These are phyloP conservation scores for Labeo catla DNA, from an alignment of 2,113 vertebrate species.

Conservation along the genomic window DNA sequence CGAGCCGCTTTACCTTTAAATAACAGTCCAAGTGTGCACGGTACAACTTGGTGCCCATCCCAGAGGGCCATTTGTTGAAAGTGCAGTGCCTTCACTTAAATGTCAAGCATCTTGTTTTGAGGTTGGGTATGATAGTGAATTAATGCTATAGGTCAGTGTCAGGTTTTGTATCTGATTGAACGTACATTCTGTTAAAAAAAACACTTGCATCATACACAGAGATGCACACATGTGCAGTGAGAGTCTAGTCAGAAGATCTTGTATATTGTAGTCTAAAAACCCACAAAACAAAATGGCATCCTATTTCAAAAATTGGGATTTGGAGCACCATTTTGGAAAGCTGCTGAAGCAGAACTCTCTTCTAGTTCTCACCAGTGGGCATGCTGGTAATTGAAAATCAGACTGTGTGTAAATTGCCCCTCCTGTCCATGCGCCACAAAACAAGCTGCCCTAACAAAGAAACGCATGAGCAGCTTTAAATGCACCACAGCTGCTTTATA, in stretches of 20 bases:
- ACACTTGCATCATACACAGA: neutral
- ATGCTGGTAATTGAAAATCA: conserved; percentile 73
- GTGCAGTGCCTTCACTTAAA: conserved; percentile 39
- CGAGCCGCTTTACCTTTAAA: neutral
- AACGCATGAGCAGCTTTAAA: neutral
- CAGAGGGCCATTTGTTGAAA: conserved; percentile 13
- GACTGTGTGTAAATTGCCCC: conserved; percentile 27
- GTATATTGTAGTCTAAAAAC: neutral
- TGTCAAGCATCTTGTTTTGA: conserved; percentile 45
- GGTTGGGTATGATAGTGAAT: conserved; percentile 29
- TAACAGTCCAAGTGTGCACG: neutral
- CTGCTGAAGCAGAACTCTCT: conserved; percentile 35
- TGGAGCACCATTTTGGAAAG: conserved; percentile 44
- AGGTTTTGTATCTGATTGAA: conserved; percentile 7
- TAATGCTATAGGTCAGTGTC: conserved; percentile 36
- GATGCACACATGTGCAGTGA: conserved; percentile 29
- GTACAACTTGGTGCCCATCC: neutral
- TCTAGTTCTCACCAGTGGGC: conserved; percentile 51
- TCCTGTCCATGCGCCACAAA: neutral
- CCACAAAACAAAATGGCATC: conserved; percentile 45
- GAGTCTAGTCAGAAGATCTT: conserved; percentile 19
- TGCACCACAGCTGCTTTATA: neutral
- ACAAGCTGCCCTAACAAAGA: neutral
- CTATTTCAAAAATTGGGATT: conserved; percentile 58
- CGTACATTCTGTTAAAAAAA: neutral